Base-by-base conservation (phyloP, 1,140 invertebrate genomes). In the Habropoda laboriosa region DNA sequence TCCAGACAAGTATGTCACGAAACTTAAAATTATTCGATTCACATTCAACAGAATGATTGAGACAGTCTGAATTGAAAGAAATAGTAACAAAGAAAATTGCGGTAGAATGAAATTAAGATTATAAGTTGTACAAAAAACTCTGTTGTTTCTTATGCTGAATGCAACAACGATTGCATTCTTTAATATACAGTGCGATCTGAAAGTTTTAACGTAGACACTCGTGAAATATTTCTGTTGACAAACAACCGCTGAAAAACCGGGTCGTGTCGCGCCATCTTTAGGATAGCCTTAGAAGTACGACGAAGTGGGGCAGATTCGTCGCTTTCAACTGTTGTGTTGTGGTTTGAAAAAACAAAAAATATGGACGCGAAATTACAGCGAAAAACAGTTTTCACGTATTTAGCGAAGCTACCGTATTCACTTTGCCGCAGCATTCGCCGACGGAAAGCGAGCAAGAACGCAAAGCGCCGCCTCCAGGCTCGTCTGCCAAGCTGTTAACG, bases 401-500 rank as follows among this genome's bases (percentile, higher is more conserved):
- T 40, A 24, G 45, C 16, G n/a, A 30, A n/a, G 32, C 12, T 6
- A 42, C 21, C 24, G 45, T 40, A 38, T 35, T 32, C 66, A 27
- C 5, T 51, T 61, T 42, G 73, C 45, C 40, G 64, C 40, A 21
- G 32, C 27, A 42, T 71, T 73, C 70, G 66, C 24, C 51, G 57
- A 38, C 58, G 60, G 21, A 49, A 53, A 68, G 67, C 82, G 76
- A 72, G 71, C 68, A 71, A 35, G 64, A 58, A 82, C 64, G 49
- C 67, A 58, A 55, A 86, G 88, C 91, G 92, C 91, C 90, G 88
- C 88, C 88, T 87, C 73, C 74, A 85, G 91, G 86, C 80, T 57
- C 85, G 71, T 74, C 70, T 79, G 70, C 66, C 86, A 92, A 91
- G 90, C 91, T 91, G 82, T 88, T 92, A 93, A 93, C 92, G 92